Evolutionary conservation across 2,797 vertebrate species (phyloP), one percentile per base, ranked within the genome.

Genomic region (Ctenochaetus hawaiiensis): DNA sequence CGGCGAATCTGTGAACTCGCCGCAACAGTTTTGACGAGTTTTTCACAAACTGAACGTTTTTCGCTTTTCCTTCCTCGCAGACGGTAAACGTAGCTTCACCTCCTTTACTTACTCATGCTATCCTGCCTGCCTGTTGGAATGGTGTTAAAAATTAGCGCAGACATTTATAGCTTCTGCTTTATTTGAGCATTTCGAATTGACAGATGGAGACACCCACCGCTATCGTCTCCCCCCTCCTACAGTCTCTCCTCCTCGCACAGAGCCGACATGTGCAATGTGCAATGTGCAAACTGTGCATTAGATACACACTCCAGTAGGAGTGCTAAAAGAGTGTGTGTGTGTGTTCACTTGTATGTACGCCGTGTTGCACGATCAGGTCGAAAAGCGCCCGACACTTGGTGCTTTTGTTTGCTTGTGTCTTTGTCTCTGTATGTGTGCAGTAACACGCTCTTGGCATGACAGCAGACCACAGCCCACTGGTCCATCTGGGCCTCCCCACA

Each of bases 401-500:
- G 61, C 22, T 64, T 41, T 41, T 41, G 57, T 78, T 13, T 61
- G 72, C 2, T 5, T 48, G 66, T 43, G 12, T 78, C 30, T 80
- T 41, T 59, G 41, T 67, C 14, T 62, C 13, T 68, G 5, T 23
- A 43, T 49, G 44, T 63, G 70, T 72, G 63, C 17, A 1, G 58
- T 44, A 77, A 72, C 72, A 71, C 73, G 75, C 58, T 49, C 72
- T 86, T 91, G 87, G 87, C 86, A 67, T 64, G 22, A 7, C 54
- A 13, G 83, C 80, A 59, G 80, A 76, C 83, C 85, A 59, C 85
- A 74, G 80, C 84, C 74, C 83, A 83, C 79, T 67, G 75, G 80
- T 91, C 92, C 93, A 93, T 93, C 92, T 93, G 90, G 88, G 84
- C 85, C 64, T 82, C 85, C 82, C 83, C 23, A 47, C 75, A 79